Evolutionary conservation across 2,888 invertebrate genomes (phyloP).

Genomic region (Cantharis nigra): DNA sequence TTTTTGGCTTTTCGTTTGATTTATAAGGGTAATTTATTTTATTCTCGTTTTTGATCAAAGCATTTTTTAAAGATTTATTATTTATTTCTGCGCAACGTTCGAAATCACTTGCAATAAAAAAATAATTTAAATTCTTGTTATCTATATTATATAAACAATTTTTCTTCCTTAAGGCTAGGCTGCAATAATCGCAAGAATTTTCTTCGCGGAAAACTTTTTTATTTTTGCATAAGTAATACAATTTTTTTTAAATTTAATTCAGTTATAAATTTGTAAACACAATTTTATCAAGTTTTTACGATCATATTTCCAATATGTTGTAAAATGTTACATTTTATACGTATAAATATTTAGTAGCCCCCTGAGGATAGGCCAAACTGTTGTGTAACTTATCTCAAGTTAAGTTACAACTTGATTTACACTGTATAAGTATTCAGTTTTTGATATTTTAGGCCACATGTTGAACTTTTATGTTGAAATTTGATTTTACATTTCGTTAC

Average conservation of each 20-base stretch:
- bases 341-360: background rate
- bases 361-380: background rate
- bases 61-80: background rate
- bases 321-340: background rate
- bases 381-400: conserved; percentile 4
- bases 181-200: background rate
- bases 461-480: background rate
- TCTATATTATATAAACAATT: background rate
- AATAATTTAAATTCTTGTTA: background rate
- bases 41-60: background rate
- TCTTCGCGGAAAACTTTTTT: background rate
- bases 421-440: background rate
- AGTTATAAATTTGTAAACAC: background rate
- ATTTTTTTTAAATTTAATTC: background rate
- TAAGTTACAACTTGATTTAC: background rate
- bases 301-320: background rate
- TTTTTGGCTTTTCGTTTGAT: background rate
- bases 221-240: background rate
- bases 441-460: background rate
- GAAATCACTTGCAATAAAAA: background rate
- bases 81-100: background rate
- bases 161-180: background rate
- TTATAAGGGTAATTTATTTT: background rate
- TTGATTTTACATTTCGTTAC: background rate
- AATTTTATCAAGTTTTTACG: background rate